Conservation (phyloP, 2,888 invertebrate species). For the Conomelus anceps region DNA sequence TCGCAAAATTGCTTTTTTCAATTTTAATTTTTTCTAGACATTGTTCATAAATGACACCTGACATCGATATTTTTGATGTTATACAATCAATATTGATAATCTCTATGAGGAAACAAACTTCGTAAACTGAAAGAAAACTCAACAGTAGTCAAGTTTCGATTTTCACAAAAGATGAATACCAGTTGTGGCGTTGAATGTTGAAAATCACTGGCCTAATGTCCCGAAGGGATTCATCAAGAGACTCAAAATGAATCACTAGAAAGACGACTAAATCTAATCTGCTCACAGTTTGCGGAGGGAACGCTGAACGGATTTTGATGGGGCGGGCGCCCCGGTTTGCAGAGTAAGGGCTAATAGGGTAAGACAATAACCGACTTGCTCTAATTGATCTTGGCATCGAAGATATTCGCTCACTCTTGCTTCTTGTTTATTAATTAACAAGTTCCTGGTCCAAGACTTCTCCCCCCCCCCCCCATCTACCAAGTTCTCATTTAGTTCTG, state of each 20-base stretch:
- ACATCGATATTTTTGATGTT: too few relatives aligned
- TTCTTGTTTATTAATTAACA: slow-evolving; percentile 14
- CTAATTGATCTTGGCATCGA: slow-evolving; percentile 1
- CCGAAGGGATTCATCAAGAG: neutral
- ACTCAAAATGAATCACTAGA: neutral
- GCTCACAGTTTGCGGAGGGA: neutral
- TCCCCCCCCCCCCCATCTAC: neutral
- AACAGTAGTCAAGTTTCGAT: neutral
- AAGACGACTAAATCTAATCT: neutral
- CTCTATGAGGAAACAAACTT: too few relatives aligned
- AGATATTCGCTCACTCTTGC: neutral
- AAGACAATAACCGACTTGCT: slow-evolving; percentile 4
- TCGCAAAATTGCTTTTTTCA: too few relatives aligned
- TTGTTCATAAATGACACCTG: too few relatives aligned
- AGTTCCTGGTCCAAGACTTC: slow-evolving; percentile 1
- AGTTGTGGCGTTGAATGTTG: neutral
- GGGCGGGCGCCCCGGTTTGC: neutral
- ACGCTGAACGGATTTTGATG: neutral
- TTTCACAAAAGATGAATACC: neutral
- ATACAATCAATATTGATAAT: too few relatives aligned
- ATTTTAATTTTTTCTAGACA: too few relatives aligned
- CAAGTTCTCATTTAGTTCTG: neutral
- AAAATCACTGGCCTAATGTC: neutral
- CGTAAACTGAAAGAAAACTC: too few relatives aligned
- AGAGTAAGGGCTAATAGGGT: slow-evolving; percentile 1